Base-by-base conservation (phyloP, 2,113 vertebrate species). In the Bucco capensis region DNA sequence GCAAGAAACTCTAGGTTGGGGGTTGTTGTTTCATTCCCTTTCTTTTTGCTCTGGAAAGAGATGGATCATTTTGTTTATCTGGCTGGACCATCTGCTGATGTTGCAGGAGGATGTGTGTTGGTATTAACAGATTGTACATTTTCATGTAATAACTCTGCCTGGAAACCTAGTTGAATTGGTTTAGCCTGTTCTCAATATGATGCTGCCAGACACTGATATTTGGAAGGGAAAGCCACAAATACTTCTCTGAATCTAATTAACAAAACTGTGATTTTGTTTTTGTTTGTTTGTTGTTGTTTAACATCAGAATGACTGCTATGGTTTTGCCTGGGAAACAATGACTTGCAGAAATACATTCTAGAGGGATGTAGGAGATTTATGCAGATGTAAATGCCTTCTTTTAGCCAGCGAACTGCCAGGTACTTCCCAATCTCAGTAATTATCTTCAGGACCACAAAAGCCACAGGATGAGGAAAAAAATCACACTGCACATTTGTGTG, bases 401-500 rank as follows among this genome's bases (percentile, higher is more conserved):
- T 76, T 11, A 94, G 81, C 33, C 78, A 81, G 30, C n/a, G 70
- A 61, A 40, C 67, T 92, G 93, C 85, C 80, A 95, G 54, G 77
- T 85, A 64, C 56, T 47, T 89, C 81, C 67, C 86, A 74, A 19
- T 57, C 54, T 58, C 69, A 62, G 57, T 16, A 74, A 86, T 37
- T 40, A 25, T 38, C 74, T 88, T 92, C 67, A 88, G 62, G 54
- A 74, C 65, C 58, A 92, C 88, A 88, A 78, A 93, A 79, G 64
- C 72, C 88, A 91, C 64, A 90, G 88, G 53, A 84, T 15, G 60
- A 72, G 67, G 89, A 51, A 46, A 82, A 86, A 87, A 93, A 88
- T 28, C 10, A 72, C 42, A 84, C 3, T 77, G 33, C 64, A 49
- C 69, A 60, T 81, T 89, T 95, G 37, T 92, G 56, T 12, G 58